Percentiles rank a stretch among this genome's conserved stretches.
These are phyloP conservation scores for Oreochromis tanganicae DNA, from an alignment of 2,113 vertebrate genomes.

Conservation along the genomic window DNA sequence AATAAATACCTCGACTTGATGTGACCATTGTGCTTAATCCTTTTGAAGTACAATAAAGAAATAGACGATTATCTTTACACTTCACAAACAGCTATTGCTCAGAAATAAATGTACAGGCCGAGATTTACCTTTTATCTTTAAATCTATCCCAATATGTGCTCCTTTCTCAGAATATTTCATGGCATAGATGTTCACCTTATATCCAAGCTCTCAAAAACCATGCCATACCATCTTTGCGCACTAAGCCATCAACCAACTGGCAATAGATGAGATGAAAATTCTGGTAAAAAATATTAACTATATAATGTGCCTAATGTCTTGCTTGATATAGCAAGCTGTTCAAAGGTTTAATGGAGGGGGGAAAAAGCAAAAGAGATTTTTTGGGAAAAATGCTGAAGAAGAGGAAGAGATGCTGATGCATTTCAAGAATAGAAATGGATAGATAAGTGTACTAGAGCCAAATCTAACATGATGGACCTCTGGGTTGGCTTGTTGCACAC, in stretches of 20 bases:
- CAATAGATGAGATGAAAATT: neutral
- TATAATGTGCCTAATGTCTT: neutral
- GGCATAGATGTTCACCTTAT: slow-evolving; percentile 3
- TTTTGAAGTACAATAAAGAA: neutral
- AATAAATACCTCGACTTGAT: neutral
- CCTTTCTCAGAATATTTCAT: neutral
- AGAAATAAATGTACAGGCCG: neutral
- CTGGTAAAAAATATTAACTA: neutral
- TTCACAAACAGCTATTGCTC: neutral
- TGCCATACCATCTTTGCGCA: neutral
- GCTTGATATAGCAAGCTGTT: neutral
- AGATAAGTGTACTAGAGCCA: slow-evolving; percentile 10
- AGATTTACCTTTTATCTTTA: neutral
- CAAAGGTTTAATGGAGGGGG: neutral
- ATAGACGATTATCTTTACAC: neutral
- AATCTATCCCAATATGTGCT: neutral
- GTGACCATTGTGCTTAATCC: neutral
- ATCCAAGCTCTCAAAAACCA: neutral
- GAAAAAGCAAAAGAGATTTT: neutral
- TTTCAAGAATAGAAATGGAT: slow-evolving; percentile 2
- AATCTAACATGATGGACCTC: slow-evolving; percentile 40
- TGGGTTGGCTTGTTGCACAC: slow-evolving; percentile 7
- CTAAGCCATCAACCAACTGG: neutral
- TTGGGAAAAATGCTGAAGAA: neutral
- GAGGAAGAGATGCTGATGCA: neutral